phyloP scores from a whole-genome alignment of 2,113 vertebrate species.

The Platanista minor region DNA sequence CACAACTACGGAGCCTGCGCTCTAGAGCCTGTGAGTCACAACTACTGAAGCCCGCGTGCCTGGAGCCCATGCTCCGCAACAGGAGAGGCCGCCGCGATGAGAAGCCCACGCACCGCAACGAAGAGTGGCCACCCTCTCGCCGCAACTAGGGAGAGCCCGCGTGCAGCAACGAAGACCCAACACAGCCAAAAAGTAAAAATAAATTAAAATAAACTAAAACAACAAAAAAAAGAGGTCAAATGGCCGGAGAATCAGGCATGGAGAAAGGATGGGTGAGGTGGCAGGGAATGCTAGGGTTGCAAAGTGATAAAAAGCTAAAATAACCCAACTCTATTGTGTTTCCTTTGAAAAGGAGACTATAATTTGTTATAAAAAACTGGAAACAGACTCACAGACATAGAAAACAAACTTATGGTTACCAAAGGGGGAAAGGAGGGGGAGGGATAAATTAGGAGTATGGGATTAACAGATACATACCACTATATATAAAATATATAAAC shows the following conservation, averaged over 20 bases:
- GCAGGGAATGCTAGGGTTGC: neutral
- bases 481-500: neutral
- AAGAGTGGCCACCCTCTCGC: too few relatives aligned
- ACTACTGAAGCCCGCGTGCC: too few relatives aligned
- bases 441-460: neutral
- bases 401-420: neutral
- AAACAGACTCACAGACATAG: neutral
- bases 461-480: neutral
- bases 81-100: too few relatives aligned
- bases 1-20: too few relatives aligned
- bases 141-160: too few relatives aligned
- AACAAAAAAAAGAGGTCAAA: neutral
- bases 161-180: too few relatives aligned
- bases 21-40: too few relatives aligned
- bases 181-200: too few relatives aligned
- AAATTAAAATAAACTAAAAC: too few relatives aligned
- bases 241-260: neutral
- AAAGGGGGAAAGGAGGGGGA: neutral
- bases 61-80: too few relatives aligned
- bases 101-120: rapidly evolving
- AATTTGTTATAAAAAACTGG: neutral
- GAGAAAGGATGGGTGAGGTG: neutral
- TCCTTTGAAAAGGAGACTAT: neutral
- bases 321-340: neutral
- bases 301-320: neutral